phyloP scores from a whole-genome alignment of 1,140 invertebrate species.

The Lepeophtheirus salmonis region DNA sequence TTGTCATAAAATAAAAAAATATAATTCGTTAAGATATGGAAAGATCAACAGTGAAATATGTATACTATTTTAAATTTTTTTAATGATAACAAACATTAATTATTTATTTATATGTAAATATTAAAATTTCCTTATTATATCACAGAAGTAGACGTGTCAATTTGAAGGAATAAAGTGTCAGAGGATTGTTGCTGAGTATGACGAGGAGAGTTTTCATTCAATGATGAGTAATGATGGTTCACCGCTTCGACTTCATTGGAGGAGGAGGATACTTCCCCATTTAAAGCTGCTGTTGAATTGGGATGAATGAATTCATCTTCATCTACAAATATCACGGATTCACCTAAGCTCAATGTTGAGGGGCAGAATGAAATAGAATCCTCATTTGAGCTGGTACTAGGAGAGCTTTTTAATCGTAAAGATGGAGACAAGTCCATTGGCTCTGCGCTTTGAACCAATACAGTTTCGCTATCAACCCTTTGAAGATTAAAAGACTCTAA shows the following conservation, averaged over 20 bases:
- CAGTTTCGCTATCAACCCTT: conserved; percentile 8
- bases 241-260: neutral
- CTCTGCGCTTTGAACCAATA: conserved; percentile 6
- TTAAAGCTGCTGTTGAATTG: neutral
- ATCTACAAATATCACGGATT: neutral
- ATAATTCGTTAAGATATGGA: no score
- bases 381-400: conserved; percentile 1
- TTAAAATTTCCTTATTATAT: conserved; percentile 1
- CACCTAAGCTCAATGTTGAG: neutral
- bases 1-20: no score
- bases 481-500: neutral
- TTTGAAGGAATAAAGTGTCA: conserved; percentile 2
- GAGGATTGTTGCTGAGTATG: neutral
- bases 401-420: no score
- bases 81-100: no score
- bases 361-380: neutral
- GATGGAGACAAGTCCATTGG: conserved; percentile 1
- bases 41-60: no score
- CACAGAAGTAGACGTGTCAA: conserved; percentile 11
- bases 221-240: neutral
- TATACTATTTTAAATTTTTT: no score
- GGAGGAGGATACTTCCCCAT: neutral
- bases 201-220: neutral
- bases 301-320: neutral
- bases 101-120: neutral